Evolutionary conservation across 1,140 invertebrate genomes (phyloP), one percentile per base, ranked within the genome.

Genomic region (Heliconius eleuchia): DNA sequence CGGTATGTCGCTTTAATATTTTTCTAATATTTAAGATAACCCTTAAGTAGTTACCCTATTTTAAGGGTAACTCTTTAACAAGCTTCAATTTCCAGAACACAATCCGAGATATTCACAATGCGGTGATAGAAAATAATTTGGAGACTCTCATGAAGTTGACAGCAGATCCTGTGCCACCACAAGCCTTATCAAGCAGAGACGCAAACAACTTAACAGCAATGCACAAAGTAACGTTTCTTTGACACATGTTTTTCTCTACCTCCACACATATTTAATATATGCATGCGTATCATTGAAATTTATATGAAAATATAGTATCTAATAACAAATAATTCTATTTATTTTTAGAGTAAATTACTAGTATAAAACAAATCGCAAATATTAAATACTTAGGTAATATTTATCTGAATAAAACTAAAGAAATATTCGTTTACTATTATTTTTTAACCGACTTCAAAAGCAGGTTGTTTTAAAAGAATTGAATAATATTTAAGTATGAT

Each of bases 51-150:
- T 30, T 66, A 23, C 8, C 9, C 34, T 37, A 37, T 6, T 6
- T 37, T 6, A 37, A 37, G 7, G 34, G 34, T 37, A 37, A 37
- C 34, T 37, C 5, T 3, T 16, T 66, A 66, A 66, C 9, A 27
- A 30, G 60, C 11, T 16, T 66, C 3, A 66, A 27, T 80, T 91
- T 92, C 11, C 86, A 98, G 98, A 96, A 96, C 60, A 96, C 97
- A 16, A 98, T 98, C 74, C 97, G 97, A 85, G 97, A 98, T 74
- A 96, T 98, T 42, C 98, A 99, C 88, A 94, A 95, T 77, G 96
- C 97, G 3, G 96, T 97, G 1, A 95, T 98, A 23, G 96, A 97
- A 73, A 97, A 98, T 82, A 97, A 98, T 87, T 87, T 97, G 50
- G 96, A 97, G 76, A 95, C 91, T n/a, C 92, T 97, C n/a, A 96